phyloP scores from a whole-genome alignment of 2,888 invertebrate species.

The Parnassius apollo region DNA sequence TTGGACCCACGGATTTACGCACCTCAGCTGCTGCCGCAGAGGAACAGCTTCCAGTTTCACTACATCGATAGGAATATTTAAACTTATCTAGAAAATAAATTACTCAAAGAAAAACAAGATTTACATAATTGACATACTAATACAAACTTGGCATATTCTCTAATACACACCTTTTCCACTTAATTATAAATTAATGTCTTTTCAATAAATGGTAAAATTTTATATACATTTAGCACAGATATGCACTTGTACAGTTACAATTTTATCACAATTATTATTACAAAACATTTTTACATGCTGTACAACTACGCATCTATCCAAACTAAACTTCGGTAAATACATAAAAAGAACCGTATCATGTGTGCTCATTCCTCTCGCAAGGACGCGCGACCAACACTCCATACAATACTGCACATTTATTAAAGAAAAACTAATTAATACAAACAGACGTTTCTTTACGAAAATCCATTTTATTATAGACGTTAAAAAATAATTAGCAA shows the following conservation, averaged over 20 bases:
- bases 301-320: background rate
- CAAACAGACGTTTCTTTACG: too few relatives aligned
- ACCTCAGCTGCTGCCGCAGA: background rate
- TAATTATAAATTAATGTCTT: background rate
- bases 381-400: too few relatives aligned
- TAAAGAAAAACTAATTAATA: too few relatives aligned
- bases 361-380: too few relatives aligned
- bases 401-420: too few relatives aligned
- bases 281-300: slow-evolving; percentile 4
- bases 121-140: slow-evolving; percentile 12
- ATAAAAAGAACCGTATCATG: too few relatives aligned
- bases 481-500: too few relatives aligned
- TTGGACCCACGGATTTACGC: slow-evolving; percentile 1
- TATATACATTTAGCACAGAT: background rate
- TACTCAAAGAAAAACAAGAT: background rate
- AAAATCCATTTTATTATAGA: too few relatives aligned
- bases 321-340: too few relatives aligned
- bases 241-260: slow-evolving; percentile 45
- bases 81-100: background rate
- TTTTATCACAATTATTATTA: slow-evolving; percentile 53
- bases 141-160: background rate
- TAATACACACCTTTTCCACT: background rate
- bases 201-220: background rate
- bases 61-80: too few relatives aligned
- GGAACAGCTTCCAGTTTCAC: background rate